A percentile compares a stretch with the other conserved stretches of the same genome.
Evolutionary conservation across 2,888 invertebrate species (phyloP).

Genomic region (Petrophora chlorosata): DNA sequence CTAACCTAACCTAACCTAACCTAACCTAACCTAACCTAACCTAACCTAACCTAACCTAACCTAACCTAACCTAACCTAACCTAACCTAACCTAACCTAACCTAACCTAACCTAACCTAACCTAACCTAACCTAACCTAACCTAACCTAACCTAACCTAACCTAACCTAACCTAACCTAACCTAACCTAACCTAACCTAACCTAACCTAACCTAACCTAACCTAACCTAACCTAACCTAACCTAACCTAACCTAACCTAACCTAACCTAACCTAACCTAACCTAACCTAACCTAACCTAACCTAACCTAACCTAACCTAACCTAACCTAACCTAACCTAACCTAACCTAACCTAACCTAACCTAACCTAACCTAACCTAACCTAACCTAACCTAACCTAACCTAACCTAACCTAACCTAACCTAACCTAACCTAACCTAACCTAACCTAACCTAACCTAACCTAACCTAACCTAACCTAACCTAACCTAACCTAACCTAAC

Average conservation of each 20-base stretch:
- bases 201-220: too few relatives aligned
- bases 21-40: too few relatives aligned
- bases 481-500: constrained; percentile 43
- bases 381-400: constrained; percentile 43
- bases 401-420: constrained; percentile 43
- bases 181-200: too few relatives aligned
- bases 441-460: constrained; percentile 45
- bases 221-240: constrained; percentile 44
- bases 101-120: constrained; percentile 17
- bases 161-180: constrained; percentile 42
- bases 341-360: constrained; percentile 42
- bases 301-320: constrained; percentile 37
- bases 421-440: constrained; percentile 42
- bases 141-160: constrained; percentile 45
- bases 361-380: constrained; percentile 44
- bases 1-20: constrained; percentile 32
- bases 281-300: constrained; percentile 39
- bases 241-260: constrained; percentile 44
- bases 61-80: too few relatives aligned
- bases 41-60: too few relatives aligned
- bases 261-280: constrained; percentile 42
- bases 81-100: constrained; percentile 27
- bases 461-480: constrained; percentile 43
- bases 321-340: constrained; percentile 34
- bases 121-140: constrained; percentile 35